phyloP scores from a whole-genome alignment of 2,888 invertebrate genomes.

The Gymnosoma rotundatum region DNA sequence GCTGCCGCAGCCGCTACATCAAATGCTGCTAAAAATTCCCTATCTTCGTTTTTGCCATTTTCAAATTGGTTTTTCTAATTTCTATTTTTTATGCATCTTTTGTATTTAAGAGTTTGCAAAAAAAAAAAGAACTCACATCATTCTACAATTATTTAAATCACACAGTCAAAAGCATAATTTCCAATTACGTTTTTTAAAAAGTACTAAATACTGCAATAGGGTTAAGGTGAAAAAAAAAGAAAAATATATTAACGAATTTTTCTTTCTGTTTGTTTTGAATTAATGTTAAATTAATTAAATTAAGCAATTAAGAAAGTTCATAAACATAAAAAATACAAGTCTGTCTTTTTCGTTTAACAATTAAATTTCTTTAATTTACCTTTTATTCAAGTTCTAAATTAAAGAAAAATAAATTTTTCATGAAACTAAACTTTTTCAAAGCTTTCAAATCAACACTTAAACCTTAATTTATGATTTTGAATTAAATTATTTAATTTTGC shows the following conservation, averaged over 20 bases:
- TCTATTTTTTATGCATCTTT: slow-evolving; percentile 11
- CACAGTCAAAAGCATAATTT: not conserved
- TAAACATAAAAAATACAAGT: not conserved
- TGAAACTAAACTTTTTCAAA: not conserved
- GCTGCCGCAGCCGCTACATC: slow-evolving; percentile 61
- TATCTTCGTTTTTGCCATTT: slow-evolving; percentile 72
- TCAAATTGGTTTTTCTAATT: slow-evolving; percentile 73
- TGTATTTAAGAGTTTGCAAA: not conserved
- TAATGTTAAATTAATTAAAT: slow-evolving; percentile 5
- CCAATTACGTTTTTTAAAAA: not conserved
- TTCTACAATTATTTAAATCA: not conserved
- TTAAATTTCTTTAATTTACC: not conserved
- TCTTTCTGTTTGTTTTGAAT: not conserved
- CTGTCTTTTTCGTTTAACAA: not conserved
- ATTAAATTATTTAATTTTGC: slow-evolving; percentile 32
- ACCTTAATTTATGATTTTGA: slow-evolving; percentile 33
- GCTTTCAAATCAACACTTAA: slow-evolving; percentile 2
- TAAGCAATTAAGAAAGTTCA: slow-evolving; percentile 5
- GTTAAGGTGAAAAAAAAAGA: not conserved
- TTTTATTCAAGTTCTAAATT: not conserved
- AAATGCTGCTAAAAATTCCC: slow-evolving; percentile 66
- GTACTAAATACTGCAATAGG: not conserved
- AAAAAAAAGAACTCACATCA: not conserved
- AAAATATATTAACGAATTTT: not conserved
- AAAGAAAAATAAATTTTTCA: not conserved